Conservation (phyloP, 1,140 invertebrate genomes). For the Halotydeus destructor region DNA sequence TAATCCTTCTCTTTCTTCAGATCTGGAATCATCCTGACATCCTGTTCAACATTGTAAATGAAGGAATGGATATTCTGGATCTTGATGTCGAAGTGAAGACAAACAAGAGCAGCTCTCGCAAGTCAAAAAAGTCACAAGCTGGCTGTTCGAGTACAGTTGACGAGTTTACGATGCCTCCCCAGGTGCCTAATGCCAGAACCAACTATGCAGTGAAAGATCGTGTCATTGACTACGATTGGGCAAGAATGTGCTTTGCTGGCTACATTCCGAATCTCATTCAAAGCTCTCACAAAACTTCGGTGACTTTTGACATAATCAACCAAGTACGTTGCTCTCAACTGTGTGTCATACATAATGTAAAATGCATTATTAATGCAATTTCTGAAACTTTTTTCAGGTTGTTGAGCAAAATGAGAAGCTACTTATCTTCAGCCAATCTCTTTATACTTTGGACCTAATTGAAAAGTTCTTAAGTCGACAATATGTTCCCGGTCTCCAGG, state of each 20-base stretch:
- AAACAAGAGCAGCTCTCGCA: neutral
- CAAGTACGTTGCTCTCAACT: too few relatives aligned
- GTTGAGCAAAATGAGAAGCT: slow-evolving; percentile 67
- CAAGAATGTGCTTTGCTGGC: slow-evolving; percentile 57
- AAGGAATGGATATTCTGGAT: slow-evolving; percentile 44
- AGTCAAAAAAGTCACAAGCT: neutral
- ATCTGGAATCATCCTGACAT: slow-evolving; percentile 99
- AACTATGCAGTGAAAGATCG: neutral
- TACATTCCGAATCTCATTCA: slow-evolving; percentile 72
- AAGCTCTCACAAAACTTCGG: slow-evolving; percentile 82
- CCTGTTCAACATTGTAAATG: slow-evolving; percentile 68
- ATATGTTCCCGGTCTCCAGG: slow-evolving; percentile 42
- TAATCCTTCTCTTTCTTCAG: slow-evolving; percentile 24
- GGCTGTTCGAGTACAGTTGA: neutral
- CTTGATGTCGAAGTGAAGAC: slow-evolving; percentile 49
- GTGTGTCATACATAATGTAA: too few relatives aligned
- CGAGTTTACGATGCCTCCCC: neutral
- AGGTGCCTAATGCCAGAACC: slow-evolving; percentile 3
- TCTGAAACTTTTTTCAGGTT: too few relatives aligned
- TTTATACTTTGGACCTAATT: slow-evolving; percentile 88
- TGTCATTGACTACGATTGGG: slow-evolving; percentile 28
- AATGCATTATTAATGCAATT: too few relatives aligned
- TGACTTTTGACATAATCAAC: slow-evolving; percentile 78
- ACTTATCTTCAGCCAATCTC: slow-evolving; percentile 87
- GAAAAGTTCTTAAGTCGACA: slow-evolving; percentile 75